phyloP scores from a whole-genome alignment of 2,888 invertebrate genomes.

The Lasioglossum lativentre region DNA sequence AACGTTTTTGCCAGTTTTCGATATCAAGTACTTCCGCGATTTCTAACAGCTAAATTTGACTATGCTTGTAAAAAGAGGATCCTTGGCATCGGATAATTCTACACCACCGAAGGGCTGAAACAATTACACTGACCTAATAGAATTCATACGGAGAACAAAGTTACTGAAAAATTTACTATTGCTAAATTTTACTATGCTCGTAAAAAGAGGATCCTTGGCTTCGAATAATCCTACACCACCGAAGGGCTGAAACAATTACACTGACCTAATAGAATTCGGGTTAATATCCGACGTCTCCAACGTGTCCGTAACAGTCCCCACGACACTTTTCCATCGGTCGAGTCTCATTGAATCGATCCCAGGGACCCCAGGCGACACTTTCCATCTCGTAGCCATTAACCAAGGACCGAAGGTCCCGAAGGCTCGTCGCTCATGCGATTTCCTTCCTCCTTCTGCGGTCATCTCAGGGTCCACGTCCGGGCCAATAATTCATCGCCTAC shows the following conservation, averaged over 20 bases:
- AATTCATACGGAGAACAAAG: not conserved
- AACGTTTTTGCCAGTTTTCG: no score
- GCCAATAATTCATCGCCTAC: slow-evolving; percentile 62
- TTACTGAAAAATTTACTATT: not conserved
- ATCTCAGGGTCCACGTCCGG: not conserved
- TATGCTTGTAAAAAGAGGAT: not conserved
- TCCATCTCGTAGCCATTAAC: slow-evolving; percentile 30
- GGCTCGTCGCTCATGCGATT: slow-evolving; percentile 46
- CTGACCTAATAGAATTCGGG: not conserved
- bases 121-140: not conserved
- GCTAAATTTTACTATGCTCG: no score
- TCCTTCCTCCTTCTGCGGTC: slow-evolving; percentile 35
- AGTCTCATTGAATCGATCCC: slow-evolving; percentile 38
- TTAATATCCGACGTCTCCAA: not conserved
- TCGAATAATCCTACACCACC: not conserved
- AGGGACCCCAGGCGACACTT: slow-evolving; percentile 31
- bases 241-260: not conserved
- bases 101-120: not conserved
- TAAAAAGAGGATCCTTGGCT: not conserved
- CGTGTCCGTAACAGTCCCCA: not conserved
- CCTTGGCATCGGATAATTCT: not conserved
- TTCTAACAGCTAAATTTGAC: no score
- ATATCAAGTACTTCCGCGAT: no score
- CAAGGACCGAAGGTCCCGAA: slow-evolving; percentile 17
- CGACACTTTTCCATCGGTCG: not conserved